Percentiles rank a stretch among this genome's conserved stretches.
Evolutionary conservation across 2,113 vertebrate species (phyloP).

Genomic region (Riparia riparia): DNA sequence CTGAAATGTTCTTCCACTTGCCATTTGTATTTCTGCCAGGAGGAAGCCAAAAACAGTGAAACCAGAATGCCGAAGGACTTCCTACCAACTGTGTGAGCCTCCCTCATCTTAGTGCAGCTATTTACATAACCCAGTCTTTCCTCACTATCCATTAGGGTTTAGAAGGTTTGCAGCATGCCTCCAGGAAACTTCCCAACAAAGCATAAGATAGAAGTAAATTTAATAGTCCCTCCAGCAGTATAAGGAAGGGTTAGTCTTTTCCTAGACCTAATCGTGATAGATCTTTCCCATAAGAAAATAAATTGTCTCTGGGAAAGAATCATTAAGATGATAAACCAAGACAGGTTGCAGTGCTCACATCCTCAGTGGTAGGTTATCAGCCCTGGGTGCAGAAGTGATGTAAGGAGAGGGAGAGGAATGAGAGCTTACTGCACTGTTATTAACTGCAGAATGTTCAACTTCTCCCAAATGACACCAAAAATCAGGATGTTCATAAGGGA

Average conservation of each 20-base stretch:
- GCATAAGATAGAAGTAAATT: background rate
- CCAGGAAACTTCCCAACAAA: background rate
- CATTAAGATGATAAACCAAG: background rate
- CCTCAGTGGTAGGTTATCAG: background rate
- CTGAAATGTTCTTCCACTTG: background rate
- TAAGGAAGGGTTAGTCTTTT: background rate
- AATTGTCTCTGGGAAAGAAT: background rate
- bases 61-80: background rate
- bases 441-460: background rate
- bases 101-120: background rate
- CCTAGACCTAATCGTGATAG: background rate
- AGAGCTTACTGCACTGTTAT: background rate
- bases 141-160: background rate
- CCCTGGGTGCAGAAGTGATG: background rate
- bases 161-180: fast-evolving
- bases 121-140: background rate
- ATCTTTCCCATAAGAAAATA: background rate
- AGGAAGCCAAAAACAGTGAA: background rate
- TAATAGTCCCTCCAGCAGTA: background rate
- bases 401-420: background rate
- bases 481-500: background rate
- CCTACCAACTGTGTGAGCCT: background rate
- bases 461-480: background rate
- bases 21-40: background rate
- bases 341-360: background rate